Base-by-base conservation (phyloP, 2,888 invertebrate genomes). In the Papilio elwesi region DNA sequence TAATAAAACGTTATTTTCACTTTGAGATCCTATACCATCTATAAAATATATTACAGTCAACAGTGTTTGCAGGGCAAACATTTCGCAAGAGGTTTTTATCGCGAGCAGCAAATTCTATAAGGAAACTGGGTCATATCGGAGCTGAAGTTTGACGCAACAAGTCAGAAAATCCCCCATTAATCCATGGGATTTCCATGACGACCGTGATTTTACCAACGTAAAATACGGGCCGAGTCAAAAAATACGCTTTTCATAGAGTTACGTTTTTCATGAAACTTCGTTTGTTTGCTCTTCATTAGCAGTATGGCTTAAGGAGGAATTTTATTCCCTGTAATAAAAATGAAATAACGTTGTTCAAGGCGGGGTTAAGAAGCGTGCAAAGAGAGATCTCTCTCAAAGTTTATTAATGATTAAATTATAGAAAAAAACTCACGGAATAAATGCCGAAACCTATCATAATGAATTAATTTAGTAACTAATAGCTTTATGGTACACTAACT, bases 91-190 rank as follows among this genome's bases (percentile, higher is more conserved):
- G 59, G 43, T 76, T 78, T 43, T 78, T 75, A 76, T 77, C 73
- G 71, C 73, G 68, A 70, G 72, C 68, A 75, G 71, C 65, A 69
- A 67, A 76, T 73, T 74, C 68, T 71, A 74, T 70, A 49, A 70
- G 73, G 74, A 68, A 81, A 82, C 76, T 80, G 75, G 82, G 81
- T 78, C 77, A 76, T 75, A 78, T 78, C 75, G 74, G 71, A 64
- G 75, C 65, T 70, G 62, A 76, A 80, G 75, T 79, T 77, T 75
- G 73, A 76, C 69, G 76, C 70, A 73, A 73, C 73, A 73, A 70
- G 75, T 76, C 72, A 73, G 73, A 64, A 72, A 77, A 79, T 78
- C 77, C 76, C 71, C 70, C 65, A 74, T 76, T 79, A 82, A 79
- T 79, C 78, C 76, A 69, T 57, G 68, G 74, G 76, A 80, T 81